A percentile compares a stretch with the other conserved stretches of the same genome.
Conservation (phyloP, 1,140 invertebrate species). For the Trichogramma pretiosum region DNA sequence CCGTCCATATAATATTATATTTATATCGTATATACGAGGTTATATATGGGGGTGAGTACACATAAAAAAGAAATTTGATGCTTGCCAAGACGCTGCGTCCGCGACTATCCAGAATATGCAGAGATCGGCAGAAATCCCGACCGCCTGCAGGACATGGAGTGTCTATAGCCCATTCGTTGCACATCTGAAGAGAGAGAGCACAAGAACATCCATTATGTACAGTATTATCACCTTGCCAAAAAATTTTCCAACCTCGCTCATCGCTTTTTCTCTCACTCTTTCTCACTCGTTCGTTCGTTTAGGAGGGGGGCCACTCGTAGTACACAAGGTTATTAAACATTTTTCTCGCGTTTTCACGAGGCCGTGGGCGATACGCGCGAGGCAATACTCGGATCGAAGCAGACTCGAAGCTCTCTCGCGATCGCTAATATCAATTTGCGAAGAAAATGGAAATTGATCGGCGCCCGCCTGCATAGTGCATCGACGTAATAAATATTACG, state of each 20-base stretch:
- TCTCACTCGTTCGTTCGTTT: too few species aligned
- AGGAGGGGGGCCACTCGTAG: neutral
- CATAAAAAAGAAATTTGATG: too few species aligned
- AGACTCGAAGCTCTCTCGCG: too few species aligned
- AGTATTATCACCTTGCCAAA: neutral
- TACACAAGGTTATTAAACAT: neutral
- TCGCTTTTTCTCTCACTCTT: too few species aligned
- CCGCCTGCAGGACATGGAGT: constrained; percentile 53
- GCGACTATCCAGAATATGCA: constrained; percentile 56
- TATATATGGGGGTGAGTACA: too few species aligned
- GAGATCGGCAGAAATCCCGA: constrained; percentile 55
- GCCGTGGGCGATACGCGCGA: neutral
- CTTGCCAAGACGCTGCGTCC: constrained; percentile 52
- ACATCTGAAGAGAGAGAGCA: constrained; percentile 37
- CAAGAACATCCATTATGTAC: neutral
- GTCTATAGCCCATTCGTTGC: constrained; percentile 59
- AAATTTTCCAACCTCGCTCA: neutral
- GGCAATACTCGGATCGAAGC: too few species aligned
- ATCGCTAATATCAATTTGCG: too few species aligned
- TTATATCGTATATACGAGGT: too few species aligned
- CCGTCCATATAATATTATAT: too few species aligned
- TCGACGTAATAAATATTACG: too few species aligned
- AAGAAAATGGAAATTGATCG: too few species aligned
- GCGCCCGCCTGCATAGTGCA: too few species aligned
- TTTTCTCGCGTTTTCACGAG: neutral